Conservation (phyloP, 2,113 vertebrate genomes). For the Sylvietta virens region DNA sequence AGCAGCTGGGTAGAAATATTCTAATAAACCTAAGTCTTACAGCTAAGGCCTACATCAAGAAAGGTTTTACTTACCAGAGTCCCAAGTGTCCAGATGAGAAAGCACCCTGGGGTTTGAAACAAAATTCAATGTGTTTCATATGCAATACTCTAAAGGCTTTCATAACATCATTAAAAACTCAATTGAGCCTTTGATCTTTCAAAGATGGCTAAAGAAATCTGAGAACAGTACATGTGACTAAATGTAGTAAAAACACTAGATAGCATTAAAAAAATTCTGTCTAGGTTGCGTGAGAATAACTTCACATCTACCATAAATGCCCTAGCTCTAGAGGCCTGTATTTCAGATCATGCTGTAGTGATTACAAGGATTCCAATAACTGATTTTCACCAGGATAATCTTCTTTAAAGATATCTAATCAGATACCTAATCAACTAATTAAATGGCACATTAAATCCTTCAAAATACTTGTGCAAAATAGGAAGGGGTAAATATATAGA, state of each 20-base stretch:
- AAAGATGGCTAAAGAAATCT: background rate
- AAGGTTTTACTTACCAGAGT: constrained; percentile 76
- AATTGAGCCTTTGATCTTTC: background rate
- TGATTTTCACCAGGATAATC: background rate
- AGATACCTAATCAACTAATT: background rate
- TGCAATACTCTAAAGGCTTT: background rate
- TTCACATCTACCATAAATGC: background rate
- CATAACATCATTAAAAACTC: background rate
- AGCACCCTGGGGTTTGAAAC: constrained; percentile 78
- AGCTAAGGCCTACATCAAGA: background rate
- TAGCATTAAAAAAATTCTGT: background rate
- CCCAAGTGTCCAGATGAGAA: constrained; percentile 78
- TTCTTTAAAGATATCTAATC: background rate
- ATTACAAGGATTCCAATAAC: background rate
- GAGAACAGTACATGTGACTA: background rate
- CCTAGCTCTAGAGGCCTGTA: background rate
- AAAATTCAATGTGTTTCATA: background rate
- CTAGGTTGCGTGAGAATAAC: background rate
- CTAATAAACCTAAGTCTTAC: background rate
- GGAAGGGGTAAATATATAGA: background rate
- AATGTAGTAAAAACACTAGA: background rate
- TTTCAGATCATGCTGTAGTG: background rate
- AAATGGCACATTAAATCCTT: background rate
- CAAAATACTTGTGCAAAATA: background rate
- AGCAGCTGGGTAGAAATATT: background rate